phyloP scores from a whole-genome alignment of 1,140 invertebrate genomes.

The Trachymyrmex septentrionalis region DNA sequence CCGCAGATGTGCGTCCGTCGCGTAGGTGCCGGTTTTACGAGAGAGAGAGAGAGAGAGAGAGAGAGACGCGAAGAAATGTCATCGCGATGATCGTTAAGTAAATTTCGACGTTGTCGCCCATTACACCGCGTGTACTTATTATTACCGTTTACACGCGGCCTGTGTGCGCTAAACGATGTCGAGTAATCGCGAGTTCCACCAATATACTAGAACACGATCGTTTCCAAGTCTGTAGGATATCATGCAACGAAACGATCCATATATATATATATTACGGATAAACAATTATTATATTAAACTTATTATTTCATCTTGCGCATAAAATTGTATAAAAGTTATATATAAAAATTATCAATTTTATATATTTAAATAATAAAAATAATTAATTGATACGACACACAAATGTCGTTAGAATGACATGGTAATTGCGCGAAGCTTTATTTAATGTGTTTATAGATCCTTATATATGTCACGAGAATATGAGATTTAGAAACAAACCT shows the following conservation, averaged over 20 bases:
- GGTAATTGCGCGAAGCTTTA: neutral
- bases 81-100: constrained; percentile 15
- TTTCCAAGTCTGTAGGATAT: neutral
- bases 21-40: neutral
- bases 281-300: neutral
- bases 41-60: neutral
- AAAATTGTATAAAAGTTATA: no score
- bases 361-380: no score
- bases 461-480: neutral
- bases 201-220: neutral
- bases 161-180: neutral
- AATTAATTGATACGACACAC: no score
- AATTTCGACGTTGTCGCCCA: neutral
- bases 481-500: neutral
- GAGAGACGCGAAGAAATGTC: constrained; percentile 24
- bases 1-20: constrained; percentile 30
- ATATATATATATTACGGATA: neutral
- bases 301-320: neutral
- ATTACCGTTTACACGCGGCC: neutral
- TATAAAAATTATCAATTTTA: neutral
- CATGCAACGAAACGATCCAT: neutral
- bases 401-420: neutral
- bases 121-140: neutral
- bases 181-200: neutral
- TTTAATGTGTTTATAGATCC: neutral